phyloP scores from a whole-genome alignment of 2,797 vertebrate genomes.

The Echiichthys vipera region DNA sequence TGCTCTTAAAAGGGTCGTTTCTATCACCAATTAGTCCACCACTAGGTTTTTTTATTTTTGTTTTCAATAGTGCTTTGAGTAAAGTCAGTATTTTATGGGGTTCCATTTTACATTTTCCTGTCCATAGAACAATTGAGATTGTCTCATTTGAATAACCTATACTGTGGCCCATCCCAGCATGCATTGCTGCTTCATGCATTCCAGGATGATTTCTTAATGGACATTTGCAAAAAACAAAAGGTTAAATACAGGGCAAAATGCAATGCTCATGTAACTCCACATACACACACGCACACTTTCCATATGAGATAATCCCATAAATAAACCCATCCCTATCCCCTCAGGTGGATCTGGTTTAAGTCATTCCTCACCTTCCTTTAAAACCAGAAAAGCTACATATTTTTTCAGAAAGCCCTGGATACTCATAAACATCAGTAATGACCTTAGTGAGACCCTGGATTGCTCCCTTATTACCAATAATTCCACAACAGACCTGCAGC shows the following conservation, averaged over 20 bases:
- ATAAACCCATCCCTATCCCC: too few species aligned
- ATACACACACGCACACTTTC: neutral
- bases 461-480: conserved; percentile 44
- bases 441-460: neutral
- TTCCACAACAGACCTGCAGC: neutral
- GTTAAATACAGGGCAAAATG: neutral
- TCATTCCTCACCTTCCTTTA: conserved; percentile 18
- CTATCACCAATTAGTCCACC: neutral
- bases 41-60: neutral
- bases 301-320: neutral
- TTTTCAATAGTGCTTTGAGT: neutral
- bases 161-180: too few species aligned
- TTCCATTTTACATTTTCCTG: neutral
- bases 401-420: conserved; percentile 33
- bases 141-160: neutral
- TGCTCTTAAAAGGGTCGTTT: neutral
- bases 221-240: neutral
- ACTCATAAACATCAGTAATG: conserved; percentile 50
- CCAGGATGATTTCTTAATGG: neutral
- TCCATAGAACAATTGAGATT: neutral
- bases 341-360: conserved; percentile 18
- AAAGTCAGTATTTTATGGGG: neutral
- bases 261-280: neutral
- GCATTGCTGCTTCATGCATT: too few species aligned
- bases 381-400: conserved; percentile 13